Evolutionary conservation across 2,888 invertebrate genomes (phyloP), one percentile per base, ranked within the genome.

Genomic region (Zele albiditarsus): DNA sequence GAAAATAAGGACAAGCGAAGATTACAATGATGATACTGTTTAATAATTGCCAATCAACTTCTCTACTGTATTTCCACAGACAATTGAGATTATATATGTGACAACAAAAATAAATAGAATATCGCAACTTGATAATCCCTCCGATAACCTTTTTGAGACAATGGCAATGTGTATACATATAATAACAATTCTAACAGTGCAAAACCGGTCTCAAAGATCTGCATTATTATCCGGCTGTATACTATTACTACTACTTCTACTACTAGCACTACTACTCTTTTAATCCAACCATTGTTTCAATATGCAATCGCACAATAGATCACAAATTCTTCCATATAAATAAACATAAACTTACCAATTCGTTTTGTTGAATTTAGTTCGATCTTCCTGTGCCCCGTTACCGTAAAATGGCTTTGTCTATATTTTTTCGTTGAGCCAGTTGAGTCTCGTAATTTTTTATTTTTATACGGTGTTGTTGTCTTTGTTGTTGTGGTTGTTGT

Each of bases 331-430:
- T 46, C 10, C 25, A 10, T 38, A 38, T 12, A 38, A 12, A 12
- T 38, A 10, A 1, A 38, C 38, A 38, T 38, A 38, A 60, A 80
- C 83, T 82, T 75, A 83, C 83, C 80, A 77, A 80, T 72, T 78
- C 77, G 79, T 42, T 78, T 69, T n/a, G 89, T 87, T 27, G 93
- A 91, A 70, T 91, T 90, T 75, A 93, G 89, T 82, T 93, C 93
- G 79, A 93, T 93, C 86, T 92, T 93, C 80, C 91, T 89, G 87
- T 93, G 93, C 81, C 91, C 91, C 76, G 92, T 91, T 77, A 93
- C 85, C 57, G 92, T 93, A 86, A 93, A 93, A 68, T 79, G 73
- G 60, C 71, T 76, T 58, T 72, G 42, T 60, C 78, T n/a, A 70
- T 70, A 73, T 67, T 78, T 27, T 49, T 46, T 62, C 63, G 71